These are phyloP conservation scores for pig (Sus scrofa) DNA, from an alignment of 2,113 vertebrate genomes.

Conservation along the genomic window T2T-Sscrofa CM000827.6:69597001-69597500, in stretches of 20 bases:
- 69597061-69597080: neutral
- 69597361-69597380: neutral
- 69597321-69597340: neutral
- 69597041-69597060: neutral
- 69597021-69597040: neutral
- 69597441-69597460: neutral
- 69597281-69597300: neutral
- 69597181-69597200: neutral
- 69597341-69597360: neutral
- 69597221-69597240: too few species aligned
- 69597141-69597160: neutral
- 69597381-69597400: neutral
- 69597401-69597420: neutral
- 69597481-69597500: neutral
- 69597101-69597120: neutral
- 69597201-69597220: neutral
- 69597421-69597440: neutral
- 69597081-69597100: neutral
- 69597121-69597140: neutral
- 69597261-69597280: neutral
- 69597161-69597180: neutral
- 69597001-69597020: neutral
- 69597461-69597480: neutral
- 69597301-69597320: neutral
- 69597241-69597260: neutral